Conservation (phyloP, 1,140 invertebrate species). For the Drosophila rufa region DNA sequence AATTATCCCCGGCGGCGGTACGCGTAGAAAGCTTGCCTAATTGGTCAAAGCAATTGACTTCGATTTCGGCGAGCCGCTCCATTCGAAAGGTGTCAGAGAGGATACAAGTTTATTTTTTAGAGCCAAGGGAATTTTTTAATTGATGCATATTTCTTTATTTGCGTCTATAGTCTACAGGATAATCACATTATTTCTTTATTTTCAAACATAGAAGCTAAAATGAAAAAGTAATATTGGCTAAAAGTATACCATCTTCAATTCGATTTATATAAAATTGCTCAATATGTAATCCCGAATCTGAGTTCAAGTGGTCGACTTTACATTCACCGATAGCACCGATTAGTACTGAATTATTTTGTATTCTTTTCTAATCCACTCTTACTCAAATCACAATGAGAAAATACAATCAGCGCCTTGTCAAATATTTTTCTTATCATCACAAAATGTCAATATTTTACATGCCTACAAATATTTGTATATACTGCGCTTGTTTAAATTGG, state of each 20-base stretch:
- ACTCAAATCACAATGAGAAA: slow-evolving; percentile 7
- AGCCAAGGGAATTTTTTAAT: slow-evolving; percentile 12
- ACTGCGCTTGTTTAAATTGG: not conserved
- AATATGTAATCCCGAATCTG: not conserved
- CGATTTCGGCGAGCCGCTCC: slow-evolving; percentile 17
- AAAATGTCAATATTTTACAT: slow-evolving; percentile 24
- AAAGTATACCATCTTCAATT: not conserved
- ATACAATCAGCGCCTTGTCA: slow-evolving; percentile 37
- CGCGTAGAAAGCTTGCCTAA: slow-evolving; percentile 70
- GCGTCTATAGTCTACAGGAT: too few species aligned
- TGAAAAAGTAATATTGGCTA: not conserved
- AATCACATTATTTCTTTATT: not conserved
- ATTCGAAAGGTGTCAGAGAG: slow-evolving; percentile 41
- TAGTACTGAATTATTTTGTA: not conserved
- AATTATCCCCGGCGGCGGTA: slow-evolving; percentile 55
- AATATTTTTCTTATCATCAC: slow-evolving; percentile 31
- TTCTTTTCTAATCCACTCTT: not conserved
- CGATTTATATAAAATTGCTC: not conserved
- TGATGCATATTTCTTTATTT: not conserved
- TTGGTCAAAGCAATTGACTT: slow-evolving; percentile 53
- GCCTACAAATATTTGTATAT: slow-evolving; percentile 39
- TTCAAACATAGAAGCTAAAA: not conserved
- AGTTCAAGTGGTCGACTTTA: not conserved
- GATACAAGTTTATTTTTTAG: slow-evolving; percentile 14
- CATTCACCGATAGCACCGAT: not conserved